Evolutionary conservation across 2,113 vertebrate species (phyloP), one percentile per base, ranked within the genome.

Genomic region (Seriola aureovittata): DNA sequence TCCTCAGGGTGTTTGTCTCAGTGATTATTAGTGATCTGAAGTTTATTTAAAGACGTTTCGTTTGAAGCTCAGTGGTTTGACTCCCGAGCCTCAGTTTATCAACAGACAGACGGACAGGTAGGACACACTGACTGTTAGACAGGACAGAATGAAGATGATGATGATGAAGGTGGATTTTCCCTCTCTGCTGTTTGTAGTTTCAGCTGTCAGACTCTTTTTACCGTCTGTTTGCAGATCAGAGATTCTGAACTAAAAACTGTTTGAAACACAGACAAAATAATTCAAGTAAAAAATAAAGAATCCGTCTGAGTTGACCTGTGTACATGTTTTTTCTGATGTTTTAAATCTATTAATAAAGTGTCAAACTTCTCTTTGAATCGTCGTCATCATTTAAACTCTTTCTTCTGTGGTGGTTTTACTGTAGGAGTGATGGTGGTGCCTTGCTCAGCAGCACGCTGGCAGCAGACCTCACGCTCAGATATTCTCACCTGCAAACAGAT

Each of bases 151-250:
- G 29, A 93, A 94, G 94, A 92, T 94, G 94, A 96, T 96, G 95
- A 96, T 93, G 96, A 96, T 96, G 96, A 89, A 96, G 96, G 93
- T 93, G 73, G 68, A 78, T 89, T 86, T 93, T 95, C 92, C 94
- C 93, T 87, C 82, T 78, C 62, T 91, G 90, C 94, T 90, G 87
- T 93, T 74, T 84, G 88, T 70, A 78, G 71, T 95, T 95, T 65
- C 59, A 54, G 36, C 59, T 76, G 85, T 91, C 68, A 78, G 86
- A 95, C 96, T 52, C 81, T 82, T 71, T 89, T 86, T 96, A 95
- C 95, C 97, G 96, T 98, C 97, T 98, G 97, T 99, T 99, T 99
- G 97, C 97, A 98, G 97, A 97, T 97, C 96, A 98, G 97, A 98
- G 97, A 98, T 93, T 92, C 93, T 95, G 95, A 93, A 89, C 81